Evolutionary conservation across 1,140 invertebrate species (phyloP), one percentile per base, ranked within the genome.

Genomic region (Spodoptera frugiperda): DNA sequence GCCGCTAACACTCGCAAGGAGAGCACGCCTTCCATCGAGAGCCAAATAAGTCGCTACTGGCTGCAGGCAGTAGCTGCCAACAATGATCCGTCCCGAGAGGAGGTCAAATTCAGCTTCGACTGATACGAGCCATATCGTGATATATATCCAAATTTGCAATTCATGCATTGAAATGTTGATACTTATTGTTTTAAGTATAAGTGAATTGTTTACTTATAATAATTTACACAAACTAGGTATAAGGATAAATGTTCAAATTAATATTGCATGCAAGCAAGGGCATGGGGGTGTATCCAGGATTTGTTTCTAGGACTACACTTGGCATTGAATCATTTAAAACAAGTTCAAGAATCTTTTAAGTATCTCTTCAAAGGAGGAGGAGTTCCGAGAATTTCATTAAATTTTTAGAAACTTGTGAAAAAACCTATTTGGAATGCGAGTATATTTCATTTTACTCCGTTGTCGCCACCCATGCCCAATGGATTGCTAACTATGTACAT

Each of bases 21-120:
- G 19, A 97, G 97, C 84, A 96, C 96, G 51, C 97, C 97, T 1
- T 98, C 97, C 0, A 95, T 97, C 49, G 97, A 97, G 81, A 97
- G 97, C 78, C 96, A 97, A 87, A 91, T 96, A 9, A 95, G 95
- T 39, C 92, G 95, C 11, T 96, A 96, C 85, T 96, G 91, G 89
- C 80, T 94, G 10, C 90, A 93, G 74, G 90, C 91, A 3, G 85
- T 95, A 46, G 93, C 94, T 1, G 93, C 93, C 57, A 94, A 93
- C 65, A 91, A 90, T 19, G 89, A 92, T 67, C 88, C 86, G 49
- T 87, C 89, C 8, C 76, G 94, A 84, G 68, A 91, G 88, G 78
- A 94, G 91, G 88, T 95, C 79, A 80, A 94, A 88, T 85, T 91
- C 78, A 83, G 91, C 88, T 78, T 95, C 88, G 88, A 92, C 91